These are phyloP conservation scores for Aporophyla nigra DNA, from an alignment of 2,888 invertebrate genomes.

Conservation along the genomic window DNA sequence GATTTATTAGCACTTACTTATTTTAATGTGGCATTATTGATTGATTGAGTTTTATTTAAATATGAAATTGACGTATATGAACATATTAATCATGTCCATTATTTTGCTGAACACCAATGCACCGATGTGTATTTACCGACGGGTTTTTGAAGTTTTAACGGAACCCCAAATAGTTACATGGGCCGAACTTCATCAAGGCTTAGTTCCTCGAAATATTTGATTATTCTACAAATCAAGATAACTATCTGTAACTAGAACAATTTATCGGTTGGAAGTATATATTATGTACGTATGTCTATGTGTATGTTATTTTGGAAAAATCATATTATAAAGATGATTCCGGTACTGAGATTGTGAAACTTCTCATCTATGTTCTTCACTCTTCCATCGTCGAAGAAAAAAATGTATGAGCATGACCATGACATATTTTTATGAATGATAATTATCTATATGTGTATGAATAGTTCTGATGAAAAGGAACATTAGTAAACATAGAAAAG, in stretches of 20 bases:
- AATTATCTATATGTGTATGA: no score
- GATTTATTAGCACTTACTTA: constrained; percentile 3
- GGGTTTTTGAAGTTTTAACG: background rate
- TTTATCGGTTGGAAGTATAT: background rate
- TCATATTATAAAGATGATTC: background rate
- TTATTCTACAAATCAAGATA: constrained; percentile 44
- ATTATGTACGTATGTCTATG: background rate
- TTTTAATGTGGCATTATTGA: background rate
- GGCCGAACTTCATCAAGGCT: constrained; percentile 34
- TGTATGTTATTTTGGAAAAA: background rate
- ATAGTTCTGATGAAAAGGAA: no score
- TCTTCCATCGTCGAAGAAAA: background rate
- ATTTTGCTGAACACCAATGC: background rate
- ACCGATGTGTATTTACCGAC: background rate
- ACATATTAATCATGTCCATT: background rate
- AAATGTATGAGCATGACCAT: no score
- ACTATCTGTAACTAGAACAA: constrained; percentile 40
- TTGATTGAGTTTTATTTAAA: background rate
- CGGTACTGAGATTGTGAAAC: background rate
- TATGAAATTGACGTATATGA: no score
- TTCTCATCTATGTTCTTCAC: background rate
- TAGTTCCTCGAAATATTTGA: constrained; percentile 38
- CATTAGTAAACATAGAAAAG: no score
- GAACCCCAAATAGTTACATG: constrained; percentile 31
- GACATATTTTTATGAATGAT: no score